Percentiles rank a stretch among this genome's conserved stretches.
phyloP scores from a whole-genome alignment of 2,113 vertebrate genomes.

The Calyptomena viridis region DNA sequence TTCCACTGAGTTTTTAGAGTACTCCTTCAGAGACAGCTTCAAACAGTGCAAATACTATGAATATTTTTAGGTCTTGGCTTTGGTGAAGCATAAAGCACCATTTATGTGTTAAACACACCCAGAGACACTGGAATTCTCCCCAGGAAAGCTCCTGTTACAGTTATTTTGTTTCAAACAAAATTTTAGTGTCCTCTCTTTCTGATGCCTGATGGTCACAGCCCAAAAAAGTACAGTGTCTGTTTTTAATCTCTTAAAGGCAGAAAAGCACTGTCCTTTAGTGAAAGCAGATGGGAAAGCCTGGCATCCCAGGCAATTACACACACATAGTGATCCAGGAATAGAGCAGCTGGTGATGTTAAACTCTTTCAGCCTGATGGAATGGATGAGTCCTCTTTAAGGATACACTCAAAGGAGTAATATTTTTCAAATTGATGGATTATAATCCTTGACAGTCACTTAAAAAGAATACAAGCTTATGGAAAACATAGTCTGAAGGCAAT shows the following conservation, averaged over 20 bases:
- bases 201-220: neutral
- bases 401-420: neutral
- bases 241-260: conserved; percentile 10
- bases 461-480: neutral
- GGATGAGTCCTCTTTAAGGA: neutral
- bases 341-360: neutral
- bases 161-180: neutral
- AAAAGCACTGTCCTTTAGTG: neutral
- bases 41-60: neutral
- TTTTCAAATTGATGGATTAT: neutral
- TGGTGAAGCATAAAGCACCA: neutral
- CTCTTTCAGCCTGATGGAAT: neutral
- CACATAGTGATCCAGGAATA: neutral
- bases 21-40: neutral
- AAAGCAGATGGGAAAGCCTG: conserved; percentile 47
- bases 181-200: neutral
- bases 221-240: neutral
- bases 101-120: neutral
- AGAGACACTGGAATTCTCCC: neutral
- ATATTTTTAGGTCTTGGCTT: neutral
- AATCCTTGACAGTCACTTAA: neutral
- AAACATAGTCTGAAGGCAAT: neutral
- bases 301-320: conserved; percentile 13
- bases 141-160: neutral
- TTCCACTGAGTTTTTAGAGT: neutral